Evolutionary conservation across 1,140 invertebrate genomes (phyloP), one percentile per base, ranked within the genome.

Genomic region (Delia radicum): DNA sequence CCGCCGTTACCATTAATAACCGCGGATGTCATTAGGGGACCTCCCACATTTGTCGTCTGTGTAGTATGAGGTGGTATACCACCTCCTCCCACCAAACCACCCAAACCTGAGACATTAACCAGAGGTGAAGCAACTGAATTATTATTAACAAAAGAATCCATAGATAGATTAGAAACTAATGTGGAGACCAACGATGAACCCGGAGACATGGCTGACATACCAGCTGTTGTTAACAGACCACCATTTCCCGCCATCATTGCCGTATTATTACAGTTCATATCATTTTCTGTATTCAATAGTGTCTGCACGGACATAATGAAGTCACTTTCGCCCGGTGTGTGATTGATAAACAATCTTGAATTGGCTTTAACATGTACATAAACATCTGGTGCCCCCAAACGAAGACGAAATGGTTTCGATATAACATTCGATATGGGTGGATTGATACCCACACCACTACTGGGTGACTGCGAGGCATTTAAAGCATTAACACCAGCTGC

Each of bases 301-400:
- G 94, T 94, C 87, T 96, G 94, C 62, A 94, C 95, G 63, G 95
- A 94, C 92, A 97, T 96, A 76, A 98, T 94, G 87, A 96, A 96
- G 82, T 96, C 94, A 73, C 89, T 89, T 77, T 95, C 93, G 77
- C 89, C 89, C 74, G 89, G 89, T 76, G 91, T 89, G 61, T 90
- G 89, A 83, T 91, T 93, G 80, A 91, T 91, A 84, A 96, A 96
- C 76, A 94, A 88, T 87, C 94, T 94, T 79, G 95, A 95, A 86
- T 94, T 95, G 42, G 95, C 95, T 89, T 94, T 94, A 75, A 97
- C 93, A 85, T 93, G 91, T 75, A 97, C 89, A 87, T 92, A 94
- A 81, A 91, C 92, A 82, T 95, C 93, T 77, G 92, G 89, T 73
- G 89, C 87, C 7, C 87, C 88, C 75, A 97, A 82, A 79, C 92